Evolutionary conservation across 2,113 vertebrate species (phyloP), one percentile per base, ranked within the genome.

Genomic region (Sterna hirundo): DNA sequence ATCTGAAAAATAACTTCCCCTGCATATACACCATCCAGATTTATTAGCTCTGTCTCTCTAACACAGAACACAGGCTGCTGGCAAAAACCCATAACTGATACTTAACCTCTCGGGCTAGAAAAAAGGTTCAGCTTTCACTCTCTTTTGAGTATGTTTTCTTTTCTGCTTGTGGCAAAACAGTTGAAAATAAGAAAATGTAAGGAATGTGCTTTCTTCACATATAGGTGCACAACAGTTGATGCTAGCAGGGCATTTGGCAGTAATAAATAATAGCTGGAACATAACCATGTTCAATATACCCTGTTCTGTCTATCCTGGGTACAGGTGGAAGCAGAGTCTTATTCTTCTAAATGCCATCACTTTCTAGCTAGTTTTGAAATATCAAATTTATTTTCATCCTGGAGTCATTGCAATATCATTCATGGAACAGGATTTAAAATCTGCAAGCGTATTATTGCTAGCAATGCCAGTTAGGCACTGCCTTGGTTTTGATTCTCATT

Each of bases 1-100:
- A 83, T 62, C 55, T 84, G 86, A 90, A 93, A 88, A 95, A 89
- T 71, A 93, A 57, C 65, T 96, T 93, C 42, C 32, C 26, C 54
- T 92, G 38, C 51, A 77, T 88, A 14, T 38, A 46, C 11, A 75
- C 30, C 23, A 61, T 21, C 34, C 60, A 71, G 86, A 94, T 86
- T 91, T 96, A 94, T 95, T 74, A 85, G 7, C 29, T 80, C 52
- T 90, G 66, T 87, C 42, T 72, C 83, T 85, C 68, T 40, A 71
- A 52, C 61, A 30, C 16, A 61, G 42, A 88, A 52, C 30, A 66
- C 36, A 80, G 40, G 19, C 77, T 95, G 38, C 83, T 55, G 51
- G 85, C 55, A 81, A 74, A 69, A 54, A 36, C 30, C 3, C n/a
- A 19, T 40, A 72, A 76, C 68, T 47, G 52, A 83, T 68, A 54